Percentiles rank a stretch among this genome's conserved stretches.
These are phyloP conservation scores for Suillia variegata DNA, from an alignment of 2,888 invertebrate species.

Conservation along the genomic window DNA sequence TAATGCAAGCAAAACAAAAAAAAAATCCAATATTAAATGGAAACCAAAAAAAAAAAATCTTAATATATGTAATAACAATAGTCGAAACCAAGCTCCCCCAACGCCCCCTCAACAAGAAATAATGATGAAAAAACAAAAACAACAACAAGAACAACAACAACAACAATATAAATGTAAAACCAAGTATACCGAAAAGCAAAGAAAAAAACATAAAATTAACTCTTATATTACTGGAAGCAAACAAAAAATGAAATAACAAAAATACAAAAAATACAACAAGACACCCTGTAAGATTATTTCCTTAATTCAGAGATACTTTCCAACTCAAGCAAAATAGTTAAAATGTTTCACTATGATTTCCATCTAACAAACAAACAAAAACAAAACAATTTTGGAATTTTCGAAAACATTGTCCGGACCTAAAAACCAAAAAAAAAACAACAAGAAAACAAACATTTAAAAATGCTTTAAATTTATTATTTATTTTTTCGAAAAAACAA, in stretches of 20 bases:
- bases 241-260: constrained; percentile 19
- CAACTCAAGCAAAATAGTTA: no score
- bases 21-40: constrained; percentile 27
- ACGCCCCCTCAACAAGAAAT: constrained; percentile 7
- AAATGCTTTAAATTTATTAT: constrained; percentile 24
- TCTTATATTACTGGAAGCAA: constrained; percentile 25
- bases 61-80: constrained; percentile 30
- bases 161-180: constrained; percentile 32
- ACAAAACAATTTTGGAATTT: constrained; percentile 44
- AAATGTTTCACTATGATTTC: no score
- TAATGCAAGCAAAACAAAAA: constrained; percentile 19
- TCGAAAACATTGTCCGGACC: constrained; percentile 43
- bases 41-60: constrained; percentile 26
- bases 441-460: constrained; percentile 20
- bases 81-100: constrained; percentile 6
- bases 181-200: constrained; percentile 25
- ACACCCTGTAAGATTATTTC: no score
- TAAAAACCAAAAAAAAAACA: constrained; percentile 23
- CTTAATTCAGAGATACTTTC: no score
- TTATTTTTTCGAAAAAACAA: constrained; percentile 23
- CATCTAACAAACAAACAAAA: constrained; percentile 9
- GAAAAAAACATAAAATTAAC: constrained; percentile 10
- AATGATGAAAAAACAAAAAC: constrained; percentile 1
- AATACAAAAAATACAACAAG: no score
- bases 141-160: constrained; percentile 5